phyloP scores from a whole-genome alignment of 2,113 vertebrate species.

The Sapajus apella region DNA sequence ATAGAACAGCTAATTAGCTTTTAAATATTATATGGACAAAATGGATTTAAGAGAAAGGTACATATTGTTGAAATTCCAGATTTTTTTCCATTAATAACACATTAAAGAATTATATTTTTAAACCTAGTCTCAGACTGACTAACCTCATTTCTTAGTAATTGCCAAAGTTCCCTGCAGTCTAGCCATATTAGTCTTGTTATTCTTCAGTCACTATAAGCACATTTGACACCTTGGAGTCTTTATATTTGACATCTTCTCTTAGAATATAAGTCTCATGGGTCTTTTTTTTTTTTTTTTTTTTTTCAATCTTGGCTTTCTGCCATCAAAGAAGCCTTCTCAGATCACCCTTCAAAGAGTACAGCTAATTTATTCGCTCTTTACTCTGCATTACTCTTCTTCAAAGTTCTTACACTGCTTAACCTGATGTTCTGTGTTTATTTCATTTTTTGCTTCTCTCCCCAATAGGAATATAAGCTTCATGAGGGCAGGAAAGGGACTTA shows the following conservation, averaged over 20 bases:
- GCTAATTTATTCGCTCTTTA: not conserved
- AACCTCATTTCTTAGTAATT: not conserved
- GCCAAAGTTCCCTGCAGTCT: not conserved
- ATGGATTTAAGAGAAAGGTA: conserved; percentile 6
- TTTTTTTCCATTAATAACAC: not conserved
- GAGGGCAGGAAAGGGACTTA: not conserved
- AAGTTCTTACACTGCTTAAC: not conserved
- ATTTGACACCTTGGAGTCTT: not conserved
- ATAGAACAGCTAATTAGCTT: conserved; percentile 33
- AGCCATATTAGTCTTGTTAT: not conserved
- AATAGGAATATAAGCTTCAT: not conserved
- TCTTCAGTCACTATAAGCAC: not conserved
- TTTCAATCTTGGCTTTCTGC: not conserved
- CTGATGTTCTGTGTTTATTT: not conserved
- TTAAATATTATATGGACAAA: conserved; percentile 2
- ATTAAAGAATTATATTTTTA: not conserved
- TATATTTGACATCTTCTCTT: not conserved
- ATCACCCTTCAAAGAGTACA: not conserved
- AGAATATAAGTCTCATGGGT: not conserved
- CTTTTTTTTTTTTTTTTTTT: not conserved
- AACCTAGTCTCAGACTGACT: not conserved
- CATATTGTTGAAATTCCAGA: not conserved
- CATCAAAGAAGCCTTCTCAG: not conserved
- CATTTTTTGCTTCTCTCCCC: not conserved
- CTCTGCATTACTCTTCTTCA: not conserved